Evolutionary conservation across 2,888 invertebrate species (phyloP), one percentile per base, ranked within the genome.

Genomic region (Dryomyza anilis): DNA sequence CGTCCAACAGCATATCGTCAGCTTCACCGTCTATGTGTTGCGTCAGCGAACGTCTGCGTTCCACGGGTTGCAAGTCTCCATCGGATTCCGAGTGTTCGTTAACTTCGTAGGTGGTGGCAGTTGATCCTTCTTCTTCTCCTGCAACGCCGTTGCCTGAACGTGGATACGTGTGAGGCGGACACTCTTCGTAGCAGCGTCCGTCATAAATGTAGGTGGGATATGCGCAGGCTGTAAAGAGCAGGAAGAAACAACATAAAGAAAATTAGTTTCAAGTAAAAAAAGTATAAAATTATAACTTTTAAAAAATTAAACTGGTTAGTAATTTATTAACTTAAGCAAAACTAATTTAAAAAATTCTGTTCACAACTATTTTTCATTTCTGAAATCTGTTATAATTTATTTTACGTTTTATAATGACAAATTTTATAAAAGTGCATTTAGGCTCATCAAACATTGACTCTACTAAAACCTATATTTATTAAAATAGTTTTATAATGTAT

Each of bases 111-210:
- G n/a, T 16, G 10, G 19, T 16, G 2, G 5, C 21, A 2, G 30
- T 30, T 19, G 48, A 33, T 25, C 16, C 33, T 30, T 10, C 1
- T 27, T 33, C n/a, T n/a, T n/a, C n/a, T n/a, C n/a, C n/a, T n/a
- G n/a, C n/a, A n/a, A n/a, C n/a, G n/a, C n/a, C n/a, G n/a, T 21
- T 12, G 53, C 14, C 25, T 23, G 16, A 21, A 10, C 12, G 55
- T 19, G 46, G 12, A 46, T 71, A 83, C 1, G 79, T 79, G 60
- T 74, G 79, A 48, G 69, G 67, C 0, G 83, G 83, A 53, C 83
- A 83, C 27, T 73, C 70, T 27, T 76, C 74, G 56, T 77, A 83
- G 70, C 83, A 83, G 53, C 75, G 77, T 29, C 80, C 81, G 63
- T 77, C 69, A 52, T 73, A 82, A 33, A 78, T 72, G 66, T 74